Evolutionary conservation across 2,113 vertebrate genomes (phyloP).

Genomic region (Semicossyphus pulcher): DNA sequence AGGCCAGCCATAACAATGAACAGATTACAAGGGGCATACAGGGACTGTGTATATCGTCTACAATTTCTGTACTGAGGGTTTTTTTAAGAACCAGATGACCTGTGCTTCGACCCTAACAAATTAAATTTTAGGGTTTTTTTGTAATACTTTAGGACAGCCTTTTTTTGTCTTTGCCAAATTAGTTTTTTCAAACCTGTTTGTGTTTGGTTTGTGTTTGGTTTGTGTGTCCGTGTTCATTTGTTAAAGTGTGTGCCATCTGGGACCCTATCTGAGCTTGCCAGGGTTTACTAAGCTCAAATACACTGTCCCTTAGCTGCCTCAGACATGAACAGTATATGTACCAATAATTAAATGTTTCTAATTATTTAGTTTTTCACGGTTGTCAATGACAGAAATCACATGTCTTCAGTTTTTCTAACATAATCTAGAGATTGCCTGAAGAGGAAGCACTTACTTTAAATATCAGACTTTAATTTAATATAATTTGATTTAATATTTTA

Average conservation of each 20-base stretch:
- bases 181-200: neutral
- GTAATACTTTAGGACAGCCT: neutral
- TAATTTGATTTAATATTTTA: no score
- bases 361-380: no score
- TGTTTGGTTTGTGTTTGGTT: neutral
- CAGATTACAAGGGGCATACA: neutral
- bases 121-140: no score
- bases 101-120: constrained; percentile 3
- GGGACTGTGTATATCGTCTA: no score
- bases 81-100: neutral
- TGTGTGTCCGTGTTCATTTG: constrained; percentile 63
- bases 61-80: neutral
- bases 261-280: constrained; percentile 65
- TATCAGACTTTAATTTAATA: no score
- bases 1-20: constrained; percentile 5
- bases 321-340: neutral
- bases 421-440: no score
- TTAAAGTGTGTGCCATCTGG: constrained; percentile 80
- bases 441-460: no score
- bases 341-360: neutral
- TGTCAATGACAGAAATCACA: no score
- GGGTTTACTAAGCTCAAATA: constrained; percentile 51
- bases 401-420: no score
- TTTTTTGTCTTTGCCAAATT: constrained; percentile 20
- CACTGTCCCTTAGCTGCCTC: constrained; percentile 11